Conservation (phyloP, 2,797 vertebrate genomes). For the Glossophaga mutica region DNA sequence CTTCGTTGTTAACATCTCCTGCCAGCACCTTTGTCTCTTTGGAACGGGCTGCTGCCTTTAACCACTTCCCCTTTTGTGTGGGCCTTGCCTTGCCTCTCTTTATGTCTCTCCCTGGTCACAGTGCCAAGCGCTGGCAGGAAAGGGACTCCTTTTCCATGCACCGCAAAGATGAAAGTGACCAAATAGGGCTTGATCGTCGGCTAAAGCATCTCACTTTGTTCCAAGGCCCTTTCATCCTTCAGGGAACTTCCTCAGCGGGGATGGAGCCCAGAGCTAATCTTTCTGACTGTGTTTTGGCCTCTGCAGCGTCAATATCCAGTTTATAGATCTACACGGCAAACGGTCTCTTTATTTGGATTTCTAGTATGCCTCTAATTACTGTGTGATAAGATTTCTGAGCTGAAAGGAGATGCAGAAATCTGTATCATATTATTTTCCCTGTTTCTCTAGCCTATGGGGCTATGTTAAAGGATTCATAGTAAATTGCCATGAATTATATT, state of each 20-base stretch:
- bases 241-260: slow-evolving; percentile 77
- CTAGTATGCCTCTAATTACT: slow-evolving; percentile 57
- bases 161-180: slow-evolving; percentile 77
- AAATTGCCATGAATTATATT: background rate
- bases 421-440: slow-evolving; percentile 54
- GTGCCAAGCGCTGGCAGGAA: slow-evolving; percentile 77
- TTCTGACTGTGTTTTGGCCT: slow-evolving; percentile 71
- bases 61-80: slow-evolving; percentile 70
- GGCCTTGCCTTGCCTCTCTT: slow-evolving; percentile 44
- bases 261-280: slow-evolving; percentile 77
- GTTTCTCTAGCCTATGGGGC: background rate
- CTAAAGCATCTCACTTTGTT: slow-evolving; percentile 77
- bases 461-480: slow-evolving; percentile 30
- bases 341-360: slow-evolving; percentile 60
- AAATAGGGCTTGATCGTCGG: slow-evolving; percentile 65
- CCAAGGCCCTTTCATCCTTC: slow-evolving; percentile 76
- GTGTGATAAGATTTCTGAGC: slow-evolving; percentile 52
- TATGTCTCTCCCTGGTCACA: background rate
- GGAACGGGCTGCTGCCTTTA: slow-evolving; percentile 63
- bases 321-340: slow-evolving; percentile 73
- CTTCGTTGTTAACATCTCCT: slow-evolving; percentile 57
- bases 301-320: slow-evolving; percentile 59
- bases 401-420: slow-evolving; percentile 34
- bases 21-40: slow-evolving; percentile 75
- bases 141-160: slow-evolving; percentile 54